phyloP scores from a whole-genome alignment of 2,113 vertebrate species.

The Tyrannus savana region DNA sequence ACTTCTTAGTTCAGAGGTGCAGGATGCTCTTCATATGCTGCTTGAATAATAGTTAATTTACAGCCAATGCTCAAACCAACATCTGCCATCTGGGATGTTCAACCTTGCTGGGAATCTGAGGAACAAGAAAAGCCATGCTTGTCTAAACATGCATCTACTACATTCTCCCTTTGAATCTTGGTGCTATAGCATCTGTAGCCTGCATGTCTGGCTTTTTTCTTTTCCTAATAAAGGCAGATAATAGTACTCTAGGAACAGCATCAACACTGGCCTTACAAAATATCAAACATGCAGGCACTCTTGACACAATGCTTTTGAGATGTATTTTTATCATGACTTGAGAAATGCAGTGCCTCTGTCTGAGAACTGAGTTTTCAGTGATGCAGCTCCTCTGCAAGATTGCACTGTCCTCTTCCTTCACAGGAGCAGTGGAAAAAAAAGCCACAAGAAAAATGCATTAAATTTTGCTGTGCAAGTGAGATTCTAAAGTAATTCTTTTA shows the following conservation, averaged over 20 bases:
- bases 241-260: neutral
- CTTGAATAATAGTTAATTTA: neutral
- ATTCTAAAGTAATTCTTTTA: neutral
- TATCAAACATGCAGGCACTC: neutral
- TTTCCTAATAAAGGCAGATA: neutral
- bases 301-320: neutral
- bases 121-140: neutral
- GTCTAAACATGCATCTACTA: neutral
- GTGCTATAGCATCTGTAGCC: neutral
- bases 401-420: neutral
- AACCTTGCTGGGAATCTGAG: neutral
- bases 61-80: neutral
- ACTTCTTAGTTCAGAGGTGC: neutral
- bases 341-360: neutral
- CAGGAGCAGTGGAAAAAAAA: neutral
- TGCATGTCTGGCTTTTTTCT: neutral
- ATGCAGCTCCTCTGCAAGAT: neutral
- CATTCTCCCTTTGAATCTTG: neutral
- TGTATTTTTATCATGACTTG: neutral
- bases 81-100: neutral
- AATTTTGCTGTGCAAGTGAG: neutral
- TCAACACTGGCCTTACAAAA: neutral
- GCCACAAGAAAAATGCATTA: conserved; percentile 34
- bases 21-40: neutral
- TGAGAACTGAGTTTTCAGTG: neutral